A percentile compares a stretch with the other conserved stretches of the same genome.
Evolutionary conservation across 2,113 vertebrate genomes (phyloP).

Genomic region (human): GRCh38 chr2:68721001-68721500

Average conservation of each 20-base stretch:
- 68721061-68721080: not conserved
- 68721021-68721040: not conserved
- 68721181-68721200: not conserved
- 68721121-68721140: not conserved
- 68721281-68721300: not conserved
- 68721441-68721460: not conserved
- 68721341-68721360: not conserved
- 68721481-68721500: not conserved
- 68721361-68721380: not conserved
- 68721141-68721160: not conserved
- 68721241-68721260: not conserved
- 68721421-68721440: not conserved
- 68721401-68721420: not conserved
- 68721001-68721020: not conserved
- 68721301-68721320: not conserved
- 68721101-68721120: not conserved
- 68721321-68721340: not conserved
- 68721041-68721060: not conserved
- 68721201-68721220: not conserved
- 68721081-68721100: not conserved
- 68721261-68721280: not conserved
- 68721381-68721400: not conserved
- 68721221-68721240: not conserved
- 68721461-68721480: not conserved
- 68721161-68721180: not conserved